phyloP scores from a whole-genome alignment of 2,797 vertebrate species.

The Phataginus tricuspis region DNA sequence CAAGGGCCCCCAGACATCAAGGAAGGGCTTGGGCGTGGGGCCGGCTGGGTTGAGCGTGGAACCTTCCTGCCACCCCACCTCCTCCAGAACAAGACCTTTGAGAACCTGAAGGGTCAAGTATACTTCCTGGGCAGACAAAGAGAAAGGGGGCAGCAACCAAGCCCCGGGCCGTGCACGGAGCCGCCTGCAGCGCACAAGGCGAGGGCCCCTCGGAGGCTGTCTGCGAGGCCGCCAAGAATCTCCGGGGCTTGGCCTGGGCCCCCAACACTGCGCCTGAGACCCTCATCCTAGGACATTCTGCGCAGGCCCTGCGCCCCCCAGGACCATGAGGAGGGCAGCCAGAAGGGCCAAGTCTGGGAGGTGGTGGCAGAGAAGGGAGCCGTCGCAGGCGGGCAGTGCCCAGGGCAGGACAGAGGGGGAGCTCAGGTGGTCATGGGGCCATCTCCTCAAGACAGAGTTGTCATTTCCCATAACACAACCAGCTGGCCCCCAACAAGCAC shows the following conservation, averaged over 20 bases:
- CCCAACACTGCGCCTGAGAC: not conserved
- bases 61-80: accelerated
- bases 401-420: too few relatives aligned
- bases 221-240: too few relatives aligned
- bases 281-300: not conserved
- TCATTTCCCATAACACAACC: not conserved
- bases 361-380: too few relatives aligned
- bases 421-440: not conserved
- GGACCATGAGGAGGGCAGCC: not conserved
- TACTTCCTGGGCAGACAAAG: not conserved
- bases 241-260: not conserved
- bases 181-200: too few relatives aligned
- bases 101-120: accelerated
- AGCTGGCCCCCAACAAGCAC: not conserved
- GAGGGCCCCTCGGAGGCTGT: too few relatives aligned
- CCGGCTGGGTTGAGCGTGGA: not conserved
- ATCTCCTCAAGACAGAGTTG: accelerated
- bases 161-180: not conserved
- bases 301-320: too few relatives aligned
- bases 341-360: too few relatives aligned
- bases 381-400: not conserved
- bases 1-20: too few relatives aligned
- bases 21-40: not conserved
- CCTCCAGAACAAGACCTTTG: too few relatives aligned
- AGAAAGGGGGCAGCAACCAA: not conserved